Base-by-base conservation (phyloP, 1,140 invertebrate species). In the Onthophagus taurus region DNA sequence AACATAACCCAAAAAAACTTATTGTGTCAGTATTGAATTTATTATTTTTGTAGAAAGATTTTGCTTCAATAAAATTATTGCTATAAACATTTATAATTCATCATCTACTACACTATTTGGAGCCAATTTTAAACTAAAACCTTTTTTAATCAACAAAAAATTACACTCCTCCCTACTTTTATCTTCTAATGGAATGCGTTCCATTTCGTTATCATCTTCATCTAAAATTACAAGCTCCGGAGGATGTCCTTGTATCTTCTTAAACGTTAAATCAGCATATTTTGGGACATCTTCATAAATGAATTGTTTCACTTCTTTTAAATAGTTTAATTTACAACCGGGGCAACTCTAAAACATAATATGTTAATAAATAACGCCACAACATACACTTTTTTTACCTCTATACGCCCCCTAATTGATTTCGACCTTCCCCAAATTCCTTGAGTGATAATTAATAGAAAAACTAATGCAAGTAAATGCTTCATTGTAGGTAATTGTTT, bases 241-340 rank as follows among this genome's bases (percentile, higher is more conserved):
- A 2, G 66, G 59, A 36, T 79, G 80, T 31, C 81, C 81, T 38
- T 66, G 70, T 41, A 83, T 80, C 52, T 76, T 77, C 54, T 80
- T 80, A 55, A 78, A 81, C 59, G 75, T 69, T 17, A 78, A 63
- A 50, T 76, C 71, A 7, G 78, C 71, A 57, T 83, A 87, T 33
- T 72, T 65, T 7, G 81, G 81, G 14, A 85, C 58, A 57, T 87
- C 83, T 51, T 82, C 70, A 63, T 79, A 78, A 33, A 85, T 77
- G 59, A 87, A 88, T 48, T 70, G 66, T 64, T 81, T 85, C 7
- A 87, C 78, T 64, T 85, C 76, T 13, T 78, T 76, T 16, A 85
- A 67, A 42, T 77, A 69, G 52, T 85, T 86, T 45, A 88, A 60
- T 17, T 74, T 75, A 66, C 84, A 87, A 51, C 83, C 83, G 54